phyloP scores from a whole-genome alignment of 92 coral and sea anemone genomes.

The Zoanthus sansibaricus region DNA sequence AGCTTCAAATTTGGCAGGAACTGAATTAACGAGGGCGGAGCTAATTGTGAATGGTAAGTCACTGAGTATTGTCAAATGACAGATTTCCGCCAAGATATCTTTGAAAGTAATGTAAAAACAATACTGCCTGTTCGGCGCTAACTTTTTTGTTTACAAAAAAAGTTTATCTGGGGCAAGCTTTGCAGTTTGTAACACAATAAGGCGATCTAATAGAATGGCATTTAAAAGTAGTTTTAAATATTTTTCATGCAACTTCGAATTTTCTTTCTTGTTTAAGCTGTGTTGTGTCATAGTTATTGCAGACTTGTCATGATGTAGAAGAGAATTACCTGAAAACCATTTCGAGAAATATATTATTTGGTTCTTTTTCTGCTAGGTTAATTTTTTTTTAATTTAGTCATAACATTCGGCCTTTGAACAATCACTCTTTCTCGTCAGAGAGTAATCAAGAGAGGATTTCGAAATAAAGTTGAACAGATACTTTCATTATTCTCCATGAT shows the following conservation, averaged over 20 bases:
- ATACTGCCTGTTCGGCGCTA: neutral
- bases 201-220: neutral
- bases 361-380: neutral
- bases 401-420: neutral
- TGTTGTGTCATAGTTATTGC: neutral
- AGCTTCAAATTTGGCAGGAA: constrained; percentile 77
- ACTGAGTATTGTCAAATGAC: constrained; percentile 25
- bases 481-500: neutral
- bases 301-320: neutral
- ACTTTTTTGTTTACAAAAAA: neutral
- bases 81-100: constrained; percentile 28
- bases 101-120: constrained; percentile 6
- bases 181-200: neutral
- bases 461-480: neutral
- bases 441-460: neutral
- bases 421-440: neutral
- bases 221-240: too few relatives aligned
- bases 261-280: constrained; percentile 21
- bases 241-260: neutral
- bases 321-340: constrained; percentile 10
- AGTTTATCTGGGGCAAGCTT: constrained; percentile 28
- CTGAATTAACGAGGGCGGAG: constrained; percentile 78
- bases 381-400: neutral
- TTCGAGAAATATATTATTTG: neutral
- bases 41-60: constrained; percentile 88